Evolutionary conservation across 1,140 invertebrate species (phyloP).

Genomic region (Matsumurasca onukii): DNA sequence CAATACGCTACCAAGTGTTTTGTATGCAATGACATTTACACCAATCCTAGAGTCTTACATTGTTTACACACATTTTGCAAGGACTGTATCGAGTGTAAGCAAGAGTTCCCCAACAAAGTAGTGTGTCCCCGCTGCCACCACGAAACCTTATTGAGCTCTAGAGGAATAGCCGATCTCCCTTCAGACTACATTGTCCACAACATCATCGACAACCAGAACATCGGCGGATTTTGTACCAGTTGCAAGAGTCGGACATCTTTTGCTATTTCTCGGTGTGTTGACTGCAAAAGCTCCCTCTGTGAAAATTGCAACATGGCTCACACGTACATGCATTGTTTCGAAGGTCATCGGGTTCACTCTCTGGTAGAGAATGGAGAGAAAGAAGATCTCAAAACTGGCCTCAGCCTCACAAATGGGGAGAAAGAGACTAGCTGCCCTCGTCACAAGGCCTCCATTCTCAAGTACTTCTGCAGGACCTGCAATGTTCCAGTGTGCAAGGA

Average conservation of each 20-base stretch:
- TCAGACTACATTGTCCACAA: constrained; percentile 66
- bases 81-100: constrained; percentile 71
- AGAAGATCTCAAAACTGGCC: constrained; percentile 42
- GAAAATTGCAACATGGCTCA: constrained; percentile 97
- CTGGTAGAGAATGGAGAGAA: constrained; percentile 57
- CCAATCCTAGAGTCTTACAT: constrained; percentile 69
- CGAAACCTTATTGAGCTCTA: constrained; percentile 61
- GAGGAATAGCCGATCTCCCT: constrained; percentile 61
- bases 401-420: constrained; percentile 48
- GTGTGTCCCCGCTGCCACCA: constrained; percentile 78
- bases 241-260: constrained; percentile 84
- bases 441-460: constrained; percentile 85
- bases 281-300: constrained; percentile 94
- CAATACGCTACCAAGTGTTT: constrained; percentile 60
- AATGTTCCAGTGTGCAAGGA: constrained; percentile 90
- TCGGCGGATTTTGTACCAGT: constrained; percentile 71
- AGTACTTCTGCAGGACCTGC: constrained; percentile 91
- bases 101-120: constrained; percentile 74
- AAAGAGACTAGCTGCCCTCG: constrained; percentile 75
- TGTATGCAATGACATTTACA: constrained; percentile 76
- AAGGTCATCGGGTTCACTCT: constrained; percentile 87
- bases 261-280: constrained; percentile 88
- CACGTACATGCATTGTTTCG: constrained; percentile 98
- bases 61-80: constrained; percentile 86
- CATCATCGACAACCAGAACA: constrained; percentile 44